Percentiles rank a stretch among this genome's conserved stretches.
Evolutionary conservation across 2,888 invertebrate genomes (phyloP).

Genomic region (Galerucella nymphaeae): DNA sequence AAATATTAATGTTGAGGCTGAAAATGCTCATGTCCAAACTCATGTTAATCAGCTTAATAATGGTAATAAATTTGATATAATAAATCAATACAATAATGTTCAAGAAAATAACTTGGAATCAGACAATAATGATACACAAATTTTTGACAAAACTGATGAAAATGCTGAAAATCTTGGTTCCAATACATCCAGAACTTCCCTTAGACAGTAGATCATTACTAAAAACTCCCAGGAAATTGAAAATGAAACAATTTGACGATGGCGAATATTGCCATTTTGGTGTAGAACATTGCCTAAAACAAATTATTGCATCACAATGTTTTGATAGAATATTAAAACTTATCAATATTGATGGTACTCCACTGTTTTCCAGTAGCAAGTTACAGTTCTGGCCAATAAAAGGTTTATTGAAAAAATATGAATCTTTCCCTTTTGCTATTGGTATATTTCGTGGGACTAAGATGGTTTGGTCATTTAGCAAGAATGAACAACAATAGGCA

Average conservation of each 20-base stretch:
- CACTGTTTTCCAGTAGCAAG: conserved; percentile 36
- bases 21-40: background rate
- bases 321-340: conserved; percentile 32
- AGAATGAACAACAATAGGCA: no score
- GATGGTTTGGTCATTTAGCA: no score
- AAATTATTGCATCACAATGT: conserved; percentile 11
- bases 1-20: background rate
- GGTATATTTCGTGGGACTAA: conserved; percentile 15
- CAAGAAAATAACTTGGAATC: no score
- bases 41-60: background rate
- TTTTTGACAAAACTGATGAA: no score
- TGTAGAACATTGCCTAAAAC: conserved; percentile 23
- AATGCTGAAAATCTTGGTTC: no score
- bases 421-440: conserved; percentile 39
- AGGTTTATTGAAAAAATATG: conserved; percentile 37
- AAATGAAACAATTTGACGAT: background rate
- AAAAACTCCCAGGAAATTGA: no score
- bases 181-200: no score
- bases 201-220: no score
- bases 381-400: conserved; percentile 40
- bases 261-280: conserved; percentile 25
- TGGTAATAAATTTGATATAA: conserved; percentile 2
- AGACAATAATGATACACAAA: no score
- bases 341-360: conserved; percentile 40
- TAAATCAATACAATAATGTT: background rate